phyloP scores from a whole-genome alignment of 2,113 vertebrate genomes.

The Takifugu bimaculatus region DNA sequence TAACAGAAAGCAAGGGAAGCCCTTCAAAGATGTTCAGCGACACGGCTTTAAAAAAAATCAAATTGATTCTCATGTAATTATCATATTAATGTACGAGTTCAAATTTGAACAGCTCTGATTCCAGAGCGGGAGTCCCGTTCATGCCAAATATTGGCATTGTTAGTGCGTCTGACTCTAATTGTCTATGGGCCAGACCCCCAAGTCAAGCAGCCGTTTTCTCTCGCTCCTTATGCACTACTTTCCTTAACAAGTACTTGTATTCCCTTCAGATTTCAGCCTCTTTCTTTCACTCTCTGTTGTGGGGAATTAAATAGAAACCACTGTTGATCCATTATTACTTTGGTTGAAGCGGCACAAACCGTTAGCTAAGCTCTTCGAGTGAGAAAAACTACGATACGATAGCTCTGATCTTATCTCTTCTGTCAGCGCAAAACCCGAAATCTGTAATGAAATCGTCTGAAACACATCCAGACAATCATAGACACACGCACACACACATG shows the following conservation, averaged over 20 bases:
- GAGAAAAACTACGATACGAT: constrained; percentile 34
- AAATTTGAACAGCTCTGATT: no score
- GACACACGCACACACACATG: constrained; percentile 14
- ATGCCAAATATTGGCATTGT: no score
- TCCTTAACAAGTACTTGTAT: constrained; percentile 8
- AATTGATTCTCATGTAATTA: no score
- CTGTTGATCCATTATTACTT: constrained; percentile 48
- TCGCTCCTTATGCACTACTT: constrained; percentile 22
- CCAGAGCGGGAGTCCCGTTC: no score
- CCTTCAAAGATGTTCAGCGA: not conserved
- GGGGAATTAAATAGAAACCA: constrained; percentile 15
- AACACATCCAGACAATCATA: constrained; percentile 11
- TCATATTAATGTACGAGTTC: no score
- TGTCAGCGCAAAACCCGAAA: constrained; percentile 37
- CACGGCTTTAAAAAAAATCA: no score
- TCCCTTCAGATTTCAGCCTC: not conserved
- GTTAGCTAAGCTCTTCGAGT: constrained; percentile 14
- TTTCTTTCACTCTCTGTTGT: constrained; percentile 13
- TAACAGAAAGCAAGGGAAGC: not conserved
- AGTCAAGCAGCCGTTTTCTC: constrained; percentile 29
- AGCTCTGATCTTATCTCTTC: constrained; percentile 49
- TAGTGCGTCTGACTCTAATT: no score
- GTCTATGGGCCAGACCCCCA: no score
- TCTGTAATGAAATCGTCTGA: constrained; percentile 29
- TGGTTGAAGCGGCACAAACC: constrained; percentile 43